These are phyloP conservation scores for Platichthys flesus DNA, from an alignment of 2,113 vertebrate species.

Conservation along the genomic window DNA sequence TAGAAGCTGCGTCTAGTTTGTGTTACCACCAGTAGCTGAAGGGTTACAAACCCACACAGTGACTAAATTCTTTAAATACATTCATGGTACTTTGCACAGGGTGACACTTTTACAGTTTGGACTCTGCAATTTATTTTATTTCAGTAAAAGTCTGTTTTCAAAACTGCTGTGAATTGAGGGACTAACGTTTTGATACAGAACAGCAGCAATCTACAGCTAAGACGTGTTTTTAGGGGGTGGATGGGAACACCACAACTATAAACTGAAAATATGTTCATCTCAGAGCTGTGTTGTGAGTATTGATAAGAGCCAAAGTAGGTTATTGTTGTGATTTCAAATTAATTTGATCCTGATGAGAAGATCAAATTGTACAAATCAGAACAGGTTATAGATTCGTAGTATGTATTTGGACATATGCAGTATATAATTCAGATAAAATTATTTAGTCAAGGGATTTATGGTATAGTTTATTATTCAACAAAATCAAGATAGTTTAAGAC, in stretches of 20 bases:
- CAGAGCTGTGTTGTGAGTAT: too few relatives aligned
- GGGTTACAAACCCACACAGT: not conserved
- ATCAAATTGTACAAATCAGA: not conserved
- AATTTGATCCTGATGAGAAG: too few relatives aligned
- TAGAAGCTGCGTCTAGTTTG: not conserved
- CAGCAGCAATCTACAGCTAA: not conserved
- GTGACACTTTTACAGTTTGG: not conserved
- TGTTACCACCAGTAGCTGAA: not conserved
- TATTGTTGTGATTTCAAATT: not conserved
- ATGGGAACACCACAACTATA: not conserved
- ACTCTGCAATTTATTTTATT: not conserved
- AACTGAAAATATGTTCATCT: not conserved
- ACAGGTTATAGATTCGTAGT: too few relatives aligned
- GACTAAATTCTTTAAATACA: not conserved
- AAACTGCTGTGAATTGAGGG: slow-evolving; percentile 1
- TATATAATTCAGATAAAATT: too few relatives aligned
- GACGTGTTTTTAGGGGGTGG: not conserved
- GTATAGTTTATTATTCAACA: too few relatives aligned
- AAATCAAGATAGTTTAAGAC: too few relatives aligned
- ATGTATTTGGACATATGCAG: too few relatives aligned
- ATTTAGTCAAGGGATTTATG: too few relatives aligned
- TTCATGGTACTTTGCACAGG: not conserved
- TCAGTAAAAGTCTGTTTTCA: not conserved
- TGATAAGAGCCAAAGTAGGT: not conserved
- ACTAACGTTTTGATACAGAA: not conserved